A percentile compares a stretch with the other conserved stretches of the same genome.
phyloP scores from a whole-genome alignment of 2,113 vertebrate species.

The Seriola quinqueradiata region DNA sequence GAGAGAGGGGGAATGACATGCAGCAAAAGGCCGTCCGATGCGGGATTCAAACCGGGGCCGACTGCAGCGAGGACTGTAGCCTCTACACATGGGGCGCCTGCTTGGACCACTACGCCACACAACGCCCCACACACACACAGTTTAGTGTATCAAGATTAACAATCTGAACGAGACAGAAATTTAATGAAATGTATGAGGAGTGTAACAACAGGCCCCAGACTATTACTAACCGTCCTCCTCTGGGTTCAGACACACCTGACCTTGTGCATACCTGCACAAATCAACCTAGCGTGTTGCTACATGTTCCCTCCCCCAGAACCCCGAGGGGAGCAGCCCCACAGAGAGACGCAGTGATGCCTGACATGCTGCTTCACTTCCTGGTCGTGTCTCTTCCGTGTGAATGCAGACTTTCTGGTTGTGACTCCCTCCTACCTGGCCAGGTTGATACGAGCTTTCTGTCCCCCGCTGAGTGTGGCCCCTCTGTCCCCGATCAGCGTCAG shows the following conservation, averaged over 20 bases:
- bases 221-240: background rate
- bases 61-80: too few species aligned
- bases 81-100: too few species aligned
- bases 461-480: slow-evolving; percentile 94
- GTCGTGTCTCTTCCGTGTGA: background rate
- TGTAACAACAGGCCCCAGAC: too few species aligned
- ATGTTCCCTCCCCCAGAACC: background rate
- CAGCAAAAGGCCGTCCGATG: too few species aligned
- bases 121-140: background rate
- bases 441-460: slow-evolving; percentile 96
- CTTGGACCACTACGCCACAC: too few species aligned
- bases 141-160: background rate
- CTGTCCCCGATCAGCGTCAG: slow-evolving; percentile 93
- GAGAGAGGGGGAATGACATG: too few species aligned
- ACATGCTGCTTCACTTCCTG: background rate
- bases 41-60: too few species aligned
- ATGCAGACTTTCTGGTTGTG: background rate
- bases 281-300: background rate
- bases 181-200: too few species aligned
- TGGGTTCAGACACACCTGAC: background rate
- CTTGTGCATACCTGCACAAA: too few species aligned
- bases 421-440: slow-evolving; percentile 88
- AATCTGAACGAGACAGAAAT: background rate
- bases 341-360: background rate
- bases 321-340: background rate